Evolutionary conservation across 1,140 invertebrate species (phyloP), one percentile per base, ranked within the genome.

Genomic region (Galendromus occidentalis): DNA sequence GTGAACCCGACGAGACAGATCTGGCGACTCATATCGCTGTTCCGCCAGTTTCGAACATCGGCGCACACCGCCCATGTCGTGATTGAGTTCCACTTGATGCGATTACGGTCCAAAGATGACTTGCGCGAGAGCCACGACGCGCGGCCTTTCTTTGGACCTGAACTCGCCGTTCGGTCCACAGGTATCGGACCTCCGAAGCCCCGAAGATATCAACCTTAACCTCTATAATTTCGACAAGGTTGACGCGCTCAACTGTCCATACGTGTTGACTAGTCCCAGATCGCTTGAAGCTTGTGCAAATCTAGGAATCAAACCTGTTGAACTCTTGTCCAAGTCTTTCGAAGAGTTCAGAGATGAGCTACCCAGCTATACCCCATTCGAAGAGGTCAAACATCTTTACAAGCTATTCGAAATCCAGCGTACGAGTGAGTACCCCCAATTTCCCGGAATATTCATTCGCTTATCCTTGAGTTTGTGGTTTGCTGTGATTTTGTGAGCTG

Each of bases 211-310:
- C 29, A 68, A 71, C 68, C 65, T 74, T 70, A 75, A 78, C 69
- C 71, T 80, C 6, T 74, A 76, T 65, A 79, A 80, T 70, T 78
- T 79, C 70, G 78, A 80, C 63, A 73, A 75, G 64, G 70, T 73
- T 25, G 70, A 74, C 30, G 77, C 75, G 70, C 74, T 75, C 64
- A 72, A 74, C 65, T 76, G 74, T 65, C 77, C 76, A 67, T 81
- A 79, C 74, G 75, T 80, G 1, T 68, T 81, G 41, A 80, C 80
- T 5, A 80, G 79, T 72, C 80, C 80, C 33, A 70, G 79, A 64
- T 81, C 79, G 22, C 69, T 81, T 29, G 78, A 79, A 69, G 79
- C 80, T 30, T 80, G 79, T 70, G 73, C 75, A 7, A 74, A 74
- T 67, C 72, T 79, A 30, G 74, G 73, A 64, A 74, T 79, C 2